A percentile compares a stretch with the other conserved stretches of the same genome.
These are phyloP conservation scores for Spodoptera frugiperda DNA, from an alignment of 1,140 invertebrate genomes.

Conservation along the genomic window DNA sequence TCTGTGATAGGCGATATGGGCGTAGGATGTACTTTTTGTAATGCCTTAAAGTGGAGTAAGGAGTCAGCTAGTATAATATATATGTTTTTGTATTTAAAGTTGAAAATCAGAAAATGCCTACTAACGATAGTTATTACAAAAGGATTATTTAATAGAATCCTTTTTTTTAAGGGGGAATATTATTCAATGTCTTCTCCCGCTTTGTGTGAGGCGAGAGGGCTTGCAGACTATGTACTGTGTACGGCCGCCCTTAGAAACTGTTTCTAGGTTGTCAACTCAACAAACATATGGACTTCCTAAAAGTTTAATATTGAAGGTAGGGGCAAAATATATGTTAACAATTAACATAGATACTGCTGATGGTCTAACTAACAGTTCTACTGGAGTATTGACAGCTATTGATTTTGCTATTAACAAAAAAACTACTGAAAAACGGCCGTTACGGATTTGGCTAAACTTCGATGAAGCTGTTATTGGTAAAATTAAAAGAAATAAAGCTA, in stretches of 20 bases:
- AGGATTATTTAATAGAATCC: too few species aligned
- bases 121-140: too few species aligned
- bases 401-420: neutral
- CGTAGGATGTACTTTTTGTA: too few species aligned
- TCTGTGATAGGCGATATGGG: too few species aligned
- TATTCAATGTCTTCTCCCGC: too few species aligned
- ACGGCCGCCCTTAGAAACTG: neutral
- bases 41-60: too few species aligned
- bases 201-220: too few species aligned
- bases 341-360: neutral
- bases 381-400: neutral
- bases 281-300: neutral
- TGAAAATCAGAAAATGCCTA: too few species aligned
- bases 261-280: neutral
- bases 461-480: neutral
- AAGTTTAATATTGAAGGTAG: neutral
- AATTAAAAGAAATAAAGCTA: neutral
- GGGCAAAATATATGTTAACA: neutral
- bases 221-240: too few species aligned
- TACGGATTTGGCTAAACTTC: neutral
- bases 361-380: neutral
- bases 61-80: too few species aligned
- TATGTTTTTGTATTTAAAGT: too few species aligned
- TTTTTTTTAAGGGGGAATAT: too few species aligned
- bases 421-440: neutral